Conservation (phyloP, 2,113 vertebrate genomes). For the Rhea americana region DNA sequence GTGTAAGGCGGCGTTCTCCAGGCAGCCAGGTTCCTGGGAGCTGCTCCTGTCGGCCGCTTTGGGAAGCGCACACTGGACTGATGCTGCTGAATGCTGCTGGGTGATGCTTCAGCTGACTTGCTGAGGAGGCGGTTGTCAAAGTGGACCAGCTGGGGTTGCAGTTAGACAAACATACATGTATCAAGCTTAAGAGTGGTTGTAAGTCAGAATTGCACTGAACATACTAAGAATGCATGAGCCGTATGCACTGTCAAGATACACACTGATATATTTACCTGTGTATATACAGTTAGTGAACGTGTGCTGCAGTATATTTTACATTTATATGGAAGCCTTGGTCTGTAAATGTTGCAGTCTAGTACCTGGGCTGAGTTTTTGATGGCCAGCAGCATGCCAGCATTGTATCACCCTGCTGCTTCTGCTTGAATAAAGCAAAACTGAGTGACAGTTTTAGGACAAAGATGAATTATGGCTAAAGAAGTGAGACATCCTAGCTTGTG, state of each 20-base stretch:
- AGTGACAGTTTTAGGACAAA: constrained; percentile 2
- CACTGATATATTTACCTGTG: accelerated
- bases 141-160: not conserved
- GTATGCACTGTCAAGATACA: not conserved
- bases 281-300: not conserved
- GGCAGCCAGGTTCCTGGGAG: not conserved
- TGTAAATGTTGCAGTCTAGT: not conserved
- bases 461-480: not conserved
- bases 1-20: accelerated
- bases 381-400: not conserved
- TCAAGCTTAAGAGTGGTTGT: not conserved
- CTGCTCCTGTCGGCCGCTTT: not conserved
- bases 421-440: not conserved
- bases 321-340: not conserved
- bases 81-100: not conserved
- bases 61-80: not conserved
- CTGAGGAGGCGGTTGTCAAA: not conserved
- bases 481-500: not conserved
- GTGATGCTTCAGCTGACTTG: not conserved
- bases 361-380: not conserved
- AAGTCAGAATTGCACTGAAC: not conserved
- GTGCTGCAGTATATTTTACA: not conserved
- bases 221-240: not conserved
- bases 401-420: not conserved
- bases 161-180: not conserved